A percentile compares a stretch with the other conserved stretches of the same genome.
Conservation (phyloP, 2,888 invertebrate species). For the Melitaea athalia region DNA sequence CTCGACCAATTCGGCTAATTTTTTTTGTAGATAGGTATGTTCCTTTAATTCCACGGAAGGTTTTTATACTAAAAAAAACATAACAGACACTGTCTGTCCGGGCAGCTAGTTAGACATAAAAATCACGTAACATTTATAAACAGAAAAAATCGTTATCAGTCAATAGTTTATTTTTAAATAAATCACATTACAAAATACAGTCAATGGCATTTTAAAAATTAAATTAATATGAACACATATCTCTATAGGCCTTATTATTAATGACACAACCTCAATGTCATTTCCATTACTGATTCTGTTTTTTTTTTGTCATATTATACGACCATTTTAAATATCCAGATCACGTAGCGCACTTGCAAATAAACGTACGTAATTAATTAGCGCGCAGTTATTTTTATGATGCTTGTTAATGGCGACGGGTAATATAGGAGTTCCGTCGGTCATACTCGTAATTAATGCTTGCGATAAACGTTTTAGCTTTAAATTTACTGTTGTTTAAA, state of each 20-base stretch:
- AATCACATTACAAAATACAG: not conserved
- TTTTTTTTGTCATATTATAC: conserved; percentile 16
- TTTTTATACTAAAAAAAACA: no score
- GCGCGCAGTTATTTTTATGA: conserved; percentile 26
- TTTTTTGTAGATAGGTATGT: no score
- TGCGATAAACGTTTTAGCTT: not conserved
- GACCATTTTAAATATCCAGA: conserved; percentile 21
- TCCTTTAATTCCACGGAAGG: no score
- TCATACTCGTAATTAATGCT: conserved; percentile 7
- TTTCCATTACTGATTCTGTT: not conserved
- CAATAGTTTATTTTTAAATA: no score
- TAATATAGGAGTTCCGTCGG: conserved; percentile 16
- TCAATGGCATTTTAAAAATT: not conserved
- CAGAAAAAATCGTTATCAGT: no score
- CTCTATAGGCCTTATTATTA: no score
- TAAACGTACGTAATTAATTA: conserved; percentile 33
- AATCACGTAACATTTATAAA: no score
- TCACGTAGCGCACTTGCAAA: conserved; percentile 23
- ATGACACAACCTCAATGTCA: not conserved
- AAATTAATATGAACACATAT: not conserved
- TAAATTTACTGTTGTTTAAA: not conserved
- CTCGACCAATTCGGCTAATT: no score
- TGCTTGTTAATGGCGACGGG: conserved; percentile 21
- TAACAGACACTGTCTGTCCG: no score
- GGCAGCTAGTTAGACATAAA: no score